Percentiles rank a stretch among this genome's conserved stretches.
Evolutionary conservation across 2,888 invertebrate genomes (phyloP).

Genomic region (Philopedon plagiatum): DNA sequence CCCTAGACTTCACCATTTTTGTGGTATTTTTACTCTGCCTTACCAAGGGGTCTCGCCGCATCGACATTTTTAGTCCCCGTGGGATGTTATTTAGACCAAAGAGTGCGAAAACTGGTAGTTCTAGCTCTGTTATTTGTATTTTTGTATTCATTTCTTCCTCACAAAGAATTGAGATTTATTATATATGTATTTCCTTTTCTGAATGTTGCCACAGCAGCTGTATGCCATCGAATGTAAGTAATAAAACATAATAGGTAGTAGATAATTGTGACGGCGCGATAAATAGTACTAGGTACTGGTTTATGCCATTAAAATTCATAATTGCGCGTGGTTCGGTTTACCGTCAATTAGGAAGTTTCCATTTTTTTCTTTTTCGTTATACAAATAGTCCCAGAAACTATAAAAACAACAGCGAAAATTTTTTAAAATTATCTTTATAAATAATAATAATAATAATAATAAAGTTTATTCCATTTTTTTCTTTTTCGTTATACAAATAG

Average conservation of each 20-base stretch:
- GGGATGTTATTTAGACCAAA: constrained; percentile 81
- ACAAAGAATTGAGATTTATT: constrained; percentile 97
- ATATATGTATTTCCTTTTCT: constrained; percentile 97
- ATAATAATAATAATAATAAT: too few relatives aligned
- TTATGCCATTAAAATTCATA: too few relatives aligned
- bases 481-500: too few relatives aligned
- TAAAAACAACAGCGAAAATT: too few relatives aligned
- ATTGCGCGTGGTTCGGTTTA: too few relatives aligned
- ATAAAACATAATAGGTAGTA: neutral
- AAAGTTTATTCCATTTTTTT: too few relatives aligned
- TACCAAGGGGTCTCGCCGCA: constrained; percentile 91
- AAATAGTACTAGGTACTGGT: too few relatives aligned
- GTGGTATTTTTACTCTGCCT: constrained; percentile 98
- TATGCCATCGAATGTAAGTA: constrained; percentile 91
- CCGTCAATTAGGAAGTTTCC: too few relatives aligned
- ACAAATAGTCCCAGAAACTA: too few relatives aligned
- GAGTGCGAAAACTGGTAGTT: constrained; percentile 78
- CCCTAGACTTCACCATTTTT: constrained; percentile 90
- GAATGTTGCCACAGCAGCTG: constrained; percentile 90
- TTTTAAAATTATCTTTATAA: too few relatives aligned
- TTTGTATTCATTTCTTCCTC: constrained; percentile 95
- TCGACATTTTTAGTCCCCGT: constrained; percentile 86
- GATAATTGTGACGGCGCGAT: too few relatives aligned
- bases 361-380: too few relatives aligned
- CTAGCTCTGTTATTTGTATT: constrained; percentile 86